phyloP scores from a whole-genome alignment of 2,888 invertebrate species.

The Athalia cordata region DNA sequence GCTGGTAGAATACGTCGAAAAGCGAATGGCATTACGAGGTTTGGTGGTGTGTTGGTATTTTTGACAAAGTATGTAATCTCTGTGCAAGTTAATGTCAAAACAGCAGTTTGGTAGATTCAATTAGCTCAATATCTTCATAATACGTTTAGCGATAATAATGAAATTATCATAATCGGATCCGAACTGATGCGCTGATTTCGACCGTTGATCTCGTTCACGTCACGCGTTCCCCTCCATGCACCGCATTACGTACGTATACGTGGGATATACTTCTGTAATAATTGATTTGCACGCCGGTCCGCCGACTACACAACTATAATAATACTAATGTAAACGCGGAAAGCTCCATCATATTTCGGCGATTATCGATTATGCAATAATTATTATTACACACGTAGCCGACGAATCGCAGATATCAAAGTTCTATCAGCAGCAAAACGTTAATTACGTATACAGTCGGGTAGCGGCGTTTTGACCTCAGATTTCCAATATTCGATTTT shows the following conservation, averaged over 20 bases:
- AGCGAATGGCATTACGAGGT: background rate
- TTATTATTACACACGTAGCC: too few relatives aligned
- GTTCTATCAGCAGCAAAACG: too few relatives aligned
- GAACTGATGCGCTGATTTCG: constrained; percentile 8
- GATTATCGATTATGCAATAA: too few relatives aligned
- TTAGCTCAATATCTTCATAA: constrained; percentile 40
- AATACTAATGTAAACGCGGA: background rate
- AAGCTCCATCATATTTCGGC: too few relatives aligned
- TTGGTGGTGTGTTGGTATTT: background rate
- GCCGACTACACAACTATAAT: background rate
- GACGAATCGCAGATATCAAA: too few relatives aligned
- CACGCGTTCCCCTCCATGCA: background rate
- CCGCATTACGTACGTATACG: background rate
- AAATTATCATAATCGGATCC: constrained; percentile 41
- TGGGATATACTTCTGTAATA: constrained; percentile 16
- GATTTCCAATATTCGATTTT: too few relatives aligned
- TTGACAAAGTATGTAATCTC: constrained; percentile 19
- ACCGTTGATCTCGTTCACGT: background rate
- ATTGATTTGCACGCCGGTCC: constrained; percentile 8
- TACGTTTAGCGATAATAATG: constrained; percentile 35
- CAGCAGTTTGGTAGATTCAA: constrained; percentile 36
- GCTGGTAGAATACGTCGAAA: background rate
- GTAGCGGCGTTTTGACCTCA: too few relatives aligned
- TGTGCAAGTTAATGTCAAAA: constrained; percentile 30
- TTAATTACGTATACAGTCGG: too few relatives aligned